Base-by-base conservation (phyloP, 2,113 vertebrate species). In the Limanda limanda region DNA sequence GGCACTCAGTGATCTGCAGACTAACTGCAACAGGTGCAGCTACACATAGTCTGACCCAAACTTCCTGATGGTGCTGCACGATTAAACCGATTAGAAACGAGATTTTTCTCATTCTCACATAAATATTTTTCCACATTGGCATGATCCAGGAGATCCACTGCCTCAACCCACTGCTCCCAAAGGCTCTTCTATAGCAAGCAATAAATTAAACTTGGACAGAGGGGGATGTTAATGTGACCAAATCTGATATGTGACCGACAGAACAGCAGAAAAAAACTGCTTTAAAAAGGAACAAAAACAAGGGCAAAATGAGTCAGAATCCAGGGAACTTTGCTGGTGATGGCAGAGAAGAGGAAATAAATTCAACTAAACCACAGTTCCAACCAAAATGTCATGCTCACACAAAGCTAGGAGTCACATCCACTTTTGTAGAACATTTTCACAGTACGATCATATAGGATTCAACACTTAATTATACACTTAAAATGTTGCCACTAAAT, bases 1-100 rank as follows among this genome's bases (percentile, higher is more conserved):
- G 0, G 37, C 47, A 58, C 72, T 55, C 27, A 47, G 56, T 7
- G 7, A 31, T 60, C 55, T 71, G 52, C 15, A 68, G 31, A 20
- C 31, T 23, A n/a, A 70, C 45, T 65, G 79, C 79, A 85, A 88
- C 84, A 86, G 79, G 79, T 85, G 84, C 78, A 76, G 25, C 23
- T 37, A 62, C 3, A 0, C 5, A 15, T 59, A 60, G 17, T 21
- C 7, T 23, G 48, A 70, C 0, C 51, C 15, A 25, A 63, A 47
- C 21, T 62, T 52, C 72, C 3, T 57, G 12, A 67, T 10, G 18
- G 17, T 5, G 25, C 17, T 21, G 20, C 25, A 64, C 2, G 1
- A 42, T 56, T 25, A 31, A 60, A 74, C 3, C 9, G 4, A 40
- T 31, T 7, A 31, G 6, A 31, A 5, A 31, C 5, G 27, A 6